Percentiles rank a stretch among this genome's conserved stretches.
Conservation (phyloP, 2,888 invertebrate species). For the Callinectes sapidus region DNA sequence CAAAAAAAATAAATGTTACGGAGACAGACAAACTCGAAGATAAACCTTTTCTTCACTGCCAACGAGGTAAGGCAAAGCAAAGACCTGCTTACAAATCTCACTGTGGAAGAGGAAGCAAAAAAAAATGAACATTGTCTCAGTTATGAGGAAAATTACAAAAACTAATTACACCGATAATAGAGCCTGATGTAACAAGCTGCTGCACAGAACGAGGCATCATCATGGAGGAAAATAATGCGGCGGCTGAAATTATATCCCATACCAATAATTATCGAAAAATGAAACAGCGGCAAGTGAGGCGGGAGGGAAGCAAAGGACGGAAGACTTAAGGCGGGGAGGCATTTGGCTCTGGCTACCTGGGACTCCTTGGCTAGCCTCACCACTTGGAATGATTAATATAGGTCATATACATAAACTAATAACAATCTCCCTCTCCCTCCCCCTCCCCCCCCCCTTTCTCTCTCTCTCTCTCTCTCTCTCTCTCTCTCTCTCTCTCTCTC, state of each 20-base stretch:
- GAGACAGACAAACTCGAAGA: neutral
- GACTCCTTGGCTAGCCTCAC: neutral
- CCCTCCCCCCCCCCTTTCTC: neutral
- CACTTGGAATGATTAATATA: neutral
- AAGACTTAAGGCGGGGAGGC: neutral
- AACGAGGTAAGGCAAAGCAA: neutral
- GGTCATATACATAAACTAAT: neutral
- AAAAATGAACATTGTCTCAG: neutral
- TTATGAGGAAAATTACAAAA: neutral
- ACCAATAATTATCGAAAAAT: neutral
- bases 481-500: neutral
- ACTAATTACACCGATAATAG: neutral
- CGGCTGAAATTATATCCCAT: neutral
- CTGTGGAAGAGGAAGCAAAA: neutral
- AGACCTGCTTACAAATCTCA: neutral
- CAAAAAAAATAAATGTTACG: neutral
- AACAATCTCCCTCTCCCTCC: neutral
- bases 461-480: conserved; percentile 8
- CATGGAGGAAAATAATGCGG: neutral
- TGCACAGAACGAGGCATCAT: neutral
- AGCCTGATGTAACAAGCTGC: neutral
- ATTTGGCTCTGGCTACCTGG: neutral
- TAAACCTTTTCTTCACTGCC: neutral
- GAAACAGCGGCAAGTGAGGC: neutral
- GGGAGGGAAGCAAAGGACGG: neutral